Evolutionary conservation across 2,888 invertebrate species (phyloP).

Genomic region (Drosophila engyochracea): DNA sequence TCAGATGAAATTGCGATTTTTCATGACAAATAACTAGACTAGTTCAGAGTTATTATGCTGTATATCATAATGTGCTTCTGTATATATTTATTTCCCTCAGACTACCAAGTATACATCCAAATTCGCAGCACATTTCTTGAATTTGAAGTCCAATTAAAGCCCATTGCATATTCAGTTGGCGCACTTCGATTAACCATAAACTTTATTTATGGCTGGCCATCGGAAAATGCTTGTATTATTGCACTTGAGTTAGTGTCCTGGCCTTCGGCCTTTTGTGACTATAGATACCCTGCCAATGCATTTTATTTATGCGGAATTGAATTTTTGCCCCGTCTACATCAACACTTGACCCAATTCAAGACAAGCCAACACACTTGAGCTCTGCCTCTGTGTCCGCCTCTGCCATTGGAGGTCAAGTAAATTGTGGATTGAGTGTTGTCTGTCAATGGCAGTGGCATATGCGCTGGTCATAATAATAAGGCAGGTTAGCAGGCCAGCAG

Average conservation of each 20-base stretch:
- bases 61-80: neutral
- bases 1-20: neutral
- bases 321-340: slow-evolving; percentile 37
- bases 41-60: neutral
- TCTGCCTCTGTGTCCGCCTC: neutral
- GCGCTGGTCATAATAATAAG: slow-evolving; percentile 52
- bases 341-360: slow-evolving; percentile 74
- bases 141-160: slow-evolving; percentile 2
- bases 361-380: slow-evolving; percentile 40
- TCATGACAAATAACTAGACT: neutral
- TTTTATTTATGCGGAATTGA: slow-evolving; percentile 62
- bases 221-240: slow-evolving; percentile 26
- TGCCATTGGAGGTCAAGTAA: slow-evolving; percentile 53
- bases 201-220: slow-evolving; percentile 45
- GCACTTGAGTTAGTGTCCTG: slow-evolving; percentile 49
- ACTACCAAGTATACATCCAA: neutral
- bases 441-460: slow-evolving; percentile 47
- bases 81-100: neutral
- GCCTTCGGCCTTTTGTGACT: slow-evolving; percentile 23
- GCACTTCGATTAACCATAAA: slow-evolving; percentile 19
- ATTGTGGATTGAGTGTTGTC: neutral
- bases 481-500: neutral
- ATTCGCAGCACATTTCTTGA: neutral
- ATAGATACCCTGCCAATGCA: slow-evolving; percentile 31
- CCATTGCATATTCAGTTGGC: slow-evolving; percentile 11